Evolutionary conservation across 2,113 vertebrate species (phyloP), one percentile per base, ranked within the genome.

Genomic region (Psilopsiagon aymara): DNA sequence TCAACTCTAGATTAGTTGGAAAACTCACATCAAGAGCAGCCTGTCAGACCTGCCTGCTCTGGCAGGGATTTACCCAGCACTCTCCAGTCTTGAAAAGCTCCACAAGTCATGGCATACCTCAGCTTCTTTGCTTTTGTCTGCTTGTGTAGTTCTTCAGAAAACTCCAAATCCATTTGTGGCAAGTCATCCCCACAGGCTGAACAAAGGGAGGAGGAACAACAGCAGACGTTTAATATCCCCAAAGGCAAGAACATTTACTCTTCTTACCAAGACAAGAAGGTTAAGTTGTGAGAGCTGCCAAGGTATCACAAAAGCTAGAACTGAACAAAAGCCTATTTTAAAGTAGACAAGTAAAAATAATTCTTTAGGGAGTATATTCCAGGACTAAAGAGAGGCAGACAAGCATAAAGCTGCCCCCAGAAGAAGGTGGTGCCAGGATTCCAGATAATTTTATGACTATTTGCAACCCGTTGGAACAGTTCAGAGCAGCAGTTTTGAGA

Each of bases 51-150:
- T 55, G 44, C 41, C 44, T 27, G 27, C 29, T 67, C 25, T 37
- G 43, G 46, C 14, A 18, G 2, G 37, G 44, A 41, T 33, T 47
- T 52, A 33, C 35, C 31, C 5, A 39, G 29, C 19, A 3, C 37
- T 51, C 28, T 44, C 25, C 25, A 37, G 31, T 16, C 59, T 46
- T 52, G 44, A 49, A 12, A n/a, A 23, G 6, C 37, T 46, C 66
- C 90, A 37, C 37, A 33, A 35, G 37, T 11, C 19, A 11, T 2
- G 31, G 39, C 80, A 13, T 98, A 99, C 99, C 99, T 99, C 60
- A 98, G 97, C 86, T 99, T 99, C 33, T 97, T 98, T 19, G 88
- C 24, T 92, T 94, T 97, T 63, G 95, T 87, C 59, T 97, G 92
- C 21, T 84, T 97, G 24, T 68, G 60, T 3, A 97, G 97, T 5